Evolutionary conservation across 2,113 vertebrate genomes (phyloP).

Genomic region (Takifugu bimaculatus): DNA sequence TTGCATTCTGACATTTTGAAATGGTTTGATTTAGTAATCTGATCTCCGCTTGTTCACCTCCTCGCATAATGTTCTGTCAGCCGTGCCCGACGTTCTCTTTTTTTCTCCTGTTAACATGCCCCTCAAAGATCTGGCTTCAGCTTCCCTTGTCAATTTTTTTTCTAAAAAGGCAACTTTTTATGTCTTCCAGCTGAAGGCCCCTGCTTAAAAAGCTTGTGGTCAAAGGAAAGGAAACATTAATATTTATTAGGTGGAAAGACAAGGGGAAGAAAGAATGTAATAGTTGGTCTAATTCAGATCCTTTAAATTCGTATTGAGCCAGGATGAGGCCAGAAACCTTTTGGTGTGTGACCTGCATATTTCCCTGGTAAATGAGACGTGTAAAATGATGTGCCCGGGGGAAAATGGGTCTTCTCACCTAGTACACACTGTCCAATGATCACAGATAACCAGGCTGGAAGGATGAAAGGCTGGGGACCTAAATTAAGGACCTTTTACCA

Average conservation of each 20-base stretch:
- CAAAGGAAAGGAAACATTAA: slow-evolving; percentile 58
- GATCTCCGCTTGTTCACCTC: slow-evolving; percentile 14
- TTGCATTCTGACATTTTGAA: slow-evolving; percentile 19
- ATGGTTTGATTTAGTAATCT: slow-evolving; percentile 1
- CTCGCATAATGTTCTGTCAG: slow-evolving; percentile 13
- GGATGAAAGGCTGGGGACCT: slow-evolving; percentile 63
- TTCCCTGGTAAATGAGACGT: slow-evolving; percentile 68
- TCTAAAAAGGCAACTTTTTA: slow-evolving; percentile 19
- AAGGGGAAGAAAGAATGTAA: slow-evolving; percentile 42
- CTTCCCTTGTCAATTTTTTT: slow-evolving; percentile 33
- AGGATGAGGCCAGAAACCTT: slow-evolving; percentile 62
- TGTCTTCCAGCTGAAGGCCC: slow-evolving; percentile 37
- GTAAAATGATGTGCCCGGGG: slow-evolving; percentile 66
- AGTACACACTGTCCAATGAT: slow-evolving; percentile 70
- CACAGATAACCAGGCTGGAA: slow-evolving; percentile 68
- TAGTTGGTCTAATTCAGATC: slow-evolving; percentile 64
- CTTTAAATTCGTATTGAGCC: slow-evolving; percentile 59
- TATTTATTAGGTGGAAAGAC: slow-evolving; percentile 60
- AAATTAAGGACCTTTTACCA: slow-evolving; percentile 70
- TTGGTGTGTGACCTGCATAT: slow-evolving; percentile 68
- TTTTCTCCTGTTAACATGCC: slow-evolving; percentile 22
- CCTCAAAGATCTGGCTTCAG: slow-evolving; percentile 46
- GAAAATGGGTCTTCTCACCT: slow-evolving; percentile 67
- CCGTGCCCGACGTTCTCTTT: slow-evolving; percentile 20
- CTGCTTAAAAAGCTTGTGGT: slow-evolving; percentile 58